phyloP scores from a whole-genome alignment of 92 coral and sea anemone species.

The Montipora capitata region DNA sequence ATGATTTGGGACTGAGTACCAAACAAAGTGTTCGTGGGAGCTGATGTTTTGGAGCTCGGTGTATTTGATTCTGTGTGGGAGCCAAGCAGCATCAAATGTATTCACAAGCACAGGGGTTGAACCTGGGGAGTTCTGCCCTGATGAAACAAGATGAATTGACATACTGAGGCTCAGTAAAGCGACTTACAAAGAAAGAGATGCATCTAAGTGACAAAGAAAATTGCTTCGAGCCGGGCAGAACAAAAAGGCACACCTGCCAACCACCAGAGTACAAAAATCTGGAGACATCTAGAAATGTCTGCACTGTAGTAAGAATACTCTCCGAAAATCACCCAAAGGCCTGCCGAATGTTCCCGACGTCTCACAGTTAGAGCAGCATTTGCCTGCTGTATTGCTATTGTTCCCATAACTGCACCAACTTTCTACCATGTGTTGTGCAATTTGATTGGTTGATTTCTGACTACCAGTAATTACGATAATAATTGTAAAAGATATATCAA shows the following conservation, averaged over 20 bases:
- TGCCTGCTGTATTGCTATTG: too few relatives aligned
- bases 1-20: conserved; percentile 77
- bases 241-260: conserved; percentile 2
- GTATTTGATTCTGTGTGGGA: conserved; percentile 69
- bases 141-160: conserved; percentile 11
- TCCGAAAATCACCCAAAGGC: too few relatives aligned
- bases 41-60: conserved; percentile 47
- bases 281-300: too few relatives aligned
- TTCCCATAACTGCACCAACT: too few relatives aligned
- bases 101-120: conserved; percentile 53
- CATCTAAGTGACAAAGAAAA: background rate
- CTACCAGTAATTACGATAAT: too few relatives aligned
- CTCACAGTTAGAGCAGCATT: too few relatives aligned
- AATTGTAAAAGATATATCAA: too few relatives aligned
- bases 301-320: too few relatives aligned
- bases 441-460: too few relatives aligned
- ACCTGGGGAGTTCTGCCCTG: conserved; percentile 49
- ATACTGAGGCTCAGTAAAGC: conserved; percentile 33
- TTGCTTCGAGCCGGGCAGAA: conserved; percentile 25
- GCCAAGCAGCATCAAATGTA: conserved; percentile 49
- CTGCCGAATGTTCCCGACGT: too few relatives aligned
- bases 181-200: conserved; percentile 26
- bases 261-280: too few relatives aligned
- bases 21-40: conserved; percentile 54
- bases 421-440: too few relatives aligned